These are phyloP conservation scores for Megalopta genalis DNA, from an alignment of 1,140 invertebrate species.

Conservation along the genomic window DNA sequence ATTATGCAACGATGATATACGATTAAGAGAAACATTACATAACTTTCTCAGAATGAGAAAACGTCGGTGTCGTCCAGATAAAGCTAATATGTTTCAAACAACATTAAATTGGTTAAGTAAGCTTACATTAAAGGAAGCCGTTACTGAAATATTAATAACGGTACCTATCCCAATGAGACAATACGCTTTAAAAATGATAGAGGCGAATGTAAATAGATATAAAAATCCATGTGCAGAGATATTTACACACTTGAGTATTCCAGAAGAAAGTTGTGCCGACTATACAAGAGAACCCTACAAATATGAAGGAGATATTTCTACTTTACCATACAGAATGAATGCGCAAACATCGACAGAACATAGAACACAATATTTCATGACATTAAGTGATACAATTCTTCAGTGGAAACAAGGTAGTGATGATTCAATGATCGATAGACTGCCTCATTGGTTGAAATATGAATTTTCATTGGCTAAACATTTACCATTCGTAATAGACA, in stretches of 20 bases:
- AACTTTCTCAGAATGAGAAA: too few relatives aligned
- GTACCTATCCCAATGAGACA: constrained; percentile 81
- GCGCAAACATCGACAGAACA: background rate
- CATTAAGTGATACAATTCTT: background rate
- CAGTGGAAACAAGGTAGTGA: background rate
- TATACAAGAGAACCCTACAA: constrained; percentile 47
- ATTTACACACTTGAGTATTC: too few relatives aligned
- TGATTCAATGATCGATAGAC: constrained; percentile 39
- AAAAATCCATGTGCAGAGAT: too few relatives aligned
- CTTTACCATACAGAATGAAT: constrained; percentile 22
- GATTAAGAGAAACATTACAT: constrained; percentile 81
- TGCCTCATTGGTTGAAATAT: constrained; percentile 85
- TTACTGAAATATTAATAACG: constrained; percentile 83
- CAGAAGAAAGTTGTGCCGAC: background rate
- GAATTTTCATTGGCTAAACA: constrained; percentile 82
- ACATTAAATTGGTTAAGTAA: constrained; percentile 87
- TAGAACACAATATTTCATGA: constrained; percentile 4
- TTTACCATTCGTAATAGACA: too few relatives aligned
- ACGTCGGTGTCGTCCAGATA: too few relatives aligned
- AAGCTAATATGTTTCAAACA: constrained; percentile 84
- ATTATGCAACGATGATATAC: constrained; percentile 92
- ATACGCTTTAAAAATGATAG: constrained; percentile 81
- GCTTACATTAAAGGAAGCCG: constrained; percentile 85
- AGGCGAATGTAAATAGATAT: constrained; percentile 80
- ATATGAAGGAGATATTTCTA: constrained; percentile 58